Conservation (phyloP, 2,888 invertebrate genomes). For the Tuta absoluta region DNA sequence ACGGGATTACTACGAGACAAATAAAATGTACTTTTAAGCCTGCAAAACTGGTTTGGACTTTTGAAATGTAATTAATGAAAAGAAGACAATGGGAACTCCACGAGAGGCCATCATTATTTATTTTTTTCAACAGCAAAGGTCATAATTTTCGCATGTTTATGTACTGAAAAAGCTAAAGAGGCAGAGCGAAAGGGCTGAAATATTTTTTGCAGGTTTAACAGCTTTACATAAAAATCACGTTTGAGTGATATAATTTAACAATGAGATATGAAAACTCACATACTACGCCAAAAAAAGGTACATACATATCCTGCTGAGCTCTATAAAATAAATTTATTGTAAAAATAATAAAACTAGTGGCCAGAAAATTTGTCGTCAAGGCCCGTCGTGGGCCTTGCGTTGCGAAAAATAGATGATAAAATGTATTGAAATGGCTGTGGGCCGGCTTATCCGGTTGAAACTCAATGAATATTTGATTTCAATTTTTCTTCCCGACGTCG, state of each 20-base stretch:
- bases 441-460: conserved; percentile 81
- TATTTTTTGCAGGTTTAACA: conserved; percentile 68
- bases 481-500: conserved; percentile 79
- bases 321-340: conserved; percentile 40
- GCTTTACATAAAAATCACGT: conserved; percentile 69
- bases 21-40: conserved; percentile 16
- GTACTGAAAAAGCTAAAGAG: conserved; percentile 76
- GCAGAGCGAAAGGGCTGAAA: too few relatives aligned
- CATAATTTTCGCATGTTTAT: conserved; percentile 79
- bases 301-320: conserved; percentile 24
- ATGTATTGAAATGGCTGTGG: conserved; percentile 80
- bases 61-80: conserved; percentile 55
- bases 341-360: conserved; percentile 50
- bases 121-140: conserved; percentile 68
- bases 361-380: conserved; percentile 49
- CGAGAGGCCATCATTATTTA: conserved; percentile 70
- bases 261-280: background rate
- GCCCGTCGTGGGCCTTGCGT: conserved; percentile 49
- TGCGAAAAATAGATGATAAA: conserved; percentile 79
- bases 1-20: conserved; percentile 26
- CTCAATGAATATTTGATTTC: conserved; percentile 82
- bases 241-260: conserved; percentile 34
- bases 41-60: conserved; percentile 18
- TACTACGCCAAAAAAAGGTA: background rate
- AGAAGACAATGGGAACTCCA: conserved; percentile 66